Evolutionary conservation across 2,888 invertebrate species (phyloP), one percentile per base, ranked within the genome.

Genomic region (Pheosia tremula): DNA sequence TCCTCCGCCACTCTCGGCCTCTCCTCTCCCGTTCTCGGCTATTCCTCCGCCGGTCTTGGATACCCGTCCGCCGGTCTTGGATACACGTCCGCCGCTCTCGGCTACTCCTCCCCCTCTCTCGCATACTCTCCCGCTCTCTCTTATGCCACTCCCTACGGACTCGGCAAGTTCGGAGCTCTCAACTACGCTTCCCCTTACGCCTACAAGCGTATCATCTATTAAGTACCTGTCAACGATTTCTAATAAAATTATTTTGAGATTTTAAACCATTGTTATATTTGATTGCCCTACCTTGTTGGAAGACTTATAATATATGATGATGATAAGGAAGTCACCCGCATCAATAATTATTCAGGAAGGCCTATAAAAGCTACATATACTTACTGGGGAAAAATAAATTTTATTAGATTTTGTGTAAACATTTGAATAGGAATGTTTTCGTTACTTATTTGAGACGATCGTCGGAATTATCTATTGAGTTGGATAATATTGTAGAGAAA

Each of bases 191-290:
- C 79, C 58, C 70, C 76, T 5, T 64, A 62, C 68, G 74, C 75
- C 53, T 76, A 77, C 61, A 13, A 57, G 61, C 75, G 78, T 45
- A 73, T 67, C 69, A 62, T 61, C 45, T 78, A 77, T 63, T 82
- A 61, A 68, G 47, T 37, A 55, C 36, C 41, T 37, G 43, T 3
- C 64, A 9, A 37, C 6, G 36, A 57, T 67, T 71, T 63, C 71
- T 66, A 74, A 77, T 74, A 77, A 76, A 69, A 66, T 59, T 56
- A 62, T 60, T 61, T 68, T 62, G 13, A n/a, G 59, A 13, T 64
- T 62, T 56, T 63, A 56, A 38, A 0, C 5, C 45, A 56, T 37
- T 3, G 36, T 54, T 60, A 24, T 56, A 5, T 61, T 62, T 71
- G 13, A 10, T 58, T 67, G 4, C 6, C 36, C 11, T 57, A 9